These are phyloP conservation scores for Nicator chloris DNA, from an alignment of 2,113 vertebrate genomes.

Conservation along the genomic window DNA sequence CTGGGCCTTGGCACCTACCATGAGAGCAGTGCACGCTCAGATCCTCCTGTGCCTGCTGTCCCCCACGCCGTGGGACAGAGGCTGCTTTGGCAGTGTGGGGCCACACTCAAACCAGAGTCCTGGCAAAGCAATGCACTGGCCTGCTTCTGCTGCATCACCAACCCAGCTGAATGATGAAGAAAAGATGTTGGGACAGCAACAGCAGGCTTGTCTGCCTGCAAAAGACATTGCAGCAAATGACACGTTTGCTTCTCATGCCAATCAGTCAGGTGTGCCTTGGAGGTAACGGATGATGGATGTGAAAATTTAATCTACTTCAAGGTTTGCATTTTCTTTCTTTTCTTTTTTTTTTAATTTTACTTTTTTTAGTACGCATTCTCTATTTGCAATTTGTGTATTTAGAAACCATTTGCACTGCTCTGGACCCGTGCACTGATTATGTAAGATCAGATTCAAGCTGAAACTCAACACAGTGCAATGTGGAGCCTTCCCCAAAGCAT, in stretches of 20 bases:
- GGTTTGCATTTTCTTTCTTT: not conserved
- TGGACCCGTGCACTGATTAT: not conserved
- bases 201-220: not conserved
- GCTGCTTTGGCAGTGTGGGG: not conserved
- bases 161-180: not conserved
- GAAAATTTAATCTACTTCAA: not conserved
- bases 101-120: not conserved
- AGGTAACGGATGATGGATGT: not conserved
- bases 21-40: fast-evolving
- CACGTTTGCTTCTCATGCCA: not conserved
- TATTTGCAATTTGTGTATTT: not conserved
- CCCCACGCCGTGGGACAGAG: fast-evolving
- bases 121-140: not conserved
- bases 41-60: not conserved
- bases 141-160: not conserved
- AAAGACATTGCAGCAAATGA: not conserved
- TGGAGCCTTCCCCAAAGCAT: not conserved
- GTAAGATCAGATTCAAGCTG: not conserved
- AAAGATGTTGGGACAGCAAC: not conserved
- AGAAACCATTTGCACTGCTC: not conserved
- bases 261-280: not conserved
- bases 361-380: not conserved
- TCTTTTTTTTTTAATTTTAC: not conserved
- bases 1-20: fast-evolving
- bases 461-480: not conserved